Base-by-base conservation (phyloP, 1,140 invertebrate genomes). In the Stegodyphus dumicola region DNA sequence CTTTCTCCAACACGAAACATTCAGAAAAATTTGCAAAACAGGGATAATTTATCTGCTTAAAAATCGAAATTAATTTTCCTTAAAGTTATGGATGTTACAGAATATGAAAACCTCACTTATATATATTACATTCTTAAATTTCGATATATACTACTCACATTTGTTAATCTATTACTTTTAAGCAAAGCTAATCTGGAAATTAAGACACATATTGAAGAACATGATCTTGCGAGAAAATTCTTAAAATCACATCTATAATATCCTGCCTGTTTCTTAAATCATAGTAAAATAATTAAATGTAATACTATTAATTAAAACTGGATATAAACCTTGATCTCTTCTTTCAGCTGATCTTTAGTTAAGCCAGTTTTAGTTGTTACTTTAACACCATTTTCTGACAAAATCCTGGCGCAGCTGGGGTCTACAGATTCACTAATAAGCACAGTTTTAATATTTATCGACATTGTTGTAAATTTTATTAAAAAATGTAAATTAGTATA, bases 401-500 rank as follows among this genome's bases (percentile, higher is more conserved):
- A 92, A 60, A 98, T 93, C 79, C 96, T 92, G 3, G 94, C 93
- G 90, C 97, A 99, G 87, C 94, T 93, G 11, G 93, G 91, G 89
- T 98, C 96, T 5, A 99, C 95, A 48, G 96, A 95, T 91, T 99
- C 98, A 87, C 96, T 96, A 86, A 99, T 95, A 49, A 99, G 91
- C 66, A 99, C 96, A 79, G 91, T 93, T 87, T 91, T 91, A 53
- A 88, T 84, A 18, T 54, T 53, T 18, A 88, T 15, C 2, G 86
- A 60, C 79, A 83, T 83, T 67, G 56, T 60, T 60, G 56, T 5
- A 60, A 10, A 60, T 10, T 60, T 60, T 60, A 15, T 60, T 60
- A 60, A 60, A 60, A 60, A 2, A 33, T 33, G 33, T 1, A 33
- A 33, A 1, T 33, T 33, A 33, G 1, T 33, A 33, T 33, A 33